phyloP scores from a whole-genome alignment of 2,797 vertebrate species.

The Paramormyrops hopkinsi region DNA sequence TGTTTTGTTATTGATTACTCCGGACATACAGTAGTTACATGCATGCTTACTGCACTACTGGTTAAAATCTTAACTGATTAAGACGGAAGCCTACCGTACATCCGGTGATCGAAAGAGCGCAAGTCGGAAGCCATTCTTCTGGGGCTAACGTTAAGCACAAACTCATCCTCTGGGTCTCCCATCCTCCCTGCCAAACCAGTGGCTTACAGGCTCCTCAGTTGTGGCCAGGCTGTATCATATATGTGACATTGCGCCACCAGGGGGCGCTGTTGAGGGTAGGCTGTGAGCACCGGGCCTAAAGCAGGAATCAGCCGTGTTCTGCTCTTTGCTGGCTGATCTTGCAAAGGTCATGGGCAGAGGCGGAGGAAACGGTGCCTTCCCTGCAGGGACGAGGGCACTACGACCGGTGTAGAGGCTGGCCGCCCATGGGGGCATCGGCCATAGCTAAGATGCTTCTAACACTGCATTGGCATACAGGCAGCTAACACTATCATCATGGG shows the following conservation, averaged over 20 bases:
- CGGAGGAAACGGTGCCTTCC: not conserved
- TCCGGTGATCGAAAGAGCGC: conserved; percentile 45
- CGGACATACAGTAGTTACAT: conserved; percentile 28
- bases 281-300: not conserved
- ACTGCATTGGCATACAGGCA: not conserved
- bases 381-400: not conserved
- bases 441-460: not conserved
- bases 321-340: not conserved
- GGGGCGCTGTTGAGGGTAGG: not conserved
- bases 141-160: not conserved
- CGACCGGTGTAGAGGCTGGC: not conserved
- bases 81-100: conserved; percentile 54
- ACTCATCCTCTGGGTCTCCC: conserved; percentile 7
- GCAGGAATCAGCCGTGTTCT: not conserved
- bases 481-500: not conserved
- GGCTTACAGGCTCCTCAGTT: not conserved
- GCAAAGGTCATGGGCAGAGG: not conserved
- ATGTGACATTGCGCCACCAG: not conserved
- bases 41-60: conserved; percentile 45
- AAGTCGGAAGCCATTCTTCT: conserved; percentile 20
- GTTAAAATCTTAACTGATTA: conserved; percentile 45
- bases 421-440: not conserved
- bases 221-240: not conserved
- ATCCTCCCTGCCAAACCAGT: not conserved
- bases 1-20: conserved; percentile 26